Base-by-base conservation (phyloP, 1,140 invertebrate genomes). In the Rhyacophila brunnea region DNA sequence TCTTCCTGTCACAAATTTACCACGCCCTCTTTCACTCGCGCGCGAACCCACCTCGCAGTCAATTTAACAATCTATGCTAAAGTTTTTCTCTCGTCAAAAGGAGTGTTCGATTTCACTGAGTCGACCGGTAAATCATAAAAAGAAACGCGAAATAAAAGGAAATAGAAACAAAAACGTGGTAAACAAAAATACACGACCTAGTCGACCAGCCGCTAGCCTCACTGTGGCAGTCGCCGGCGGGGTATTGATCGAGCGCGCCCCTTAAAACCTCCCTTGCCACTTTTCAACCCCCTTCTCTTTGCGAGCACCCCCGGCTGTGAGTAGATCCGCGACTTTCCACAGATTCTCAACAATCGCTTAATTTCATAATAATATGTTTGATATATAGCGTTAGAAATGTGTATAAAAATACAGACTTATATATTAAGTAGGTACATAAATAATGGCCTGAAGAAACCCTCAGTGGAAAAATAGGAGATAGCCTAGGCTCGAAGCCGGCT, bases 111-210 rank as follows among this genome's bases (percentile, higher is more conserved):
- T 28, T 28, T 19, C 23, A 34, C 19, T 28, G 23, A 23, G 44
- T 18, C 49, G 43, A 23, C 47, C 58, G 54, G 58, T 34, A 65
- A 65, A 65, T 61, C 51, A 61, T 60, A 65, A 65, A 59, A 60
- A 61, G 42, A 65, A 65, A 60, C 40, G 58, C 63, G 63, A 65
- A 65, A 65, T 51, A 61, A 65, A 65, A 65, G 54, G 63, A 65
- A 65, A 65, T 65, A 56, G 58, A 65, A 65, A 60, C 54, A 53
- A 61, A 65, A 65, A 65, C 45, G 54, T 60, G 50, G 58, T 47
- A 61, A 65, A 65, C 63, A 61, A 65, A 65, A 65, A 65, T 58
- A 65, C 63, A 65, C 63, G 63, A 65, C 63, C 63, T 65, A 55
- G 51, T 59, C 63, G 58, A 54, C 47, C 54, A 65, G 63, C 55